phyloP scores from a whole-genome alignment of 2,888 invertebrate species.

The Venustoraphidia nigricollis region DNA sequence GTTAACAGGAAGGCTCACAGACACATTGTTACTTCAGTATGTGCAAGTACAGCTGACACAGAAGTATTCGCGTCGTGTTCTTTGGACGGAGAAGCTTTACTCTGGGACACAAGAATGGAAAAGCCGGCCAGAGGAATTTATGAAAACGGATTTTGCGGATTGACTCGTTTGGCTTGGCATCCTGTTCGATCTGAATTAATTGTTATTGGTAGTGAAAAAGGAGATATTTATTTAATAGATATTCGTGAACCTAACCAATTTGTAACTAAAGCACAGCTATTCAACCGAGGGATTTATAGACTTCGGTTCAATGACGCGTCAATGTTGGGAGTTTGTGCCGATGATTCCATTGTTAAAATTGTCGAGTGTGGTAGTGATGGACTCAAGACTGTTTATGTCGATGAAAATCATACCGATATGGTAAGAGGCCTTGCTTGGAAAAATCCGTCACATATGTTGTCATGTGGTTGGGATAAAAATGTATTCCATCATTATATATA shows the following conservation, averaged over 20 bases:
- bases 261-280: slow-evolving; percentile 19
- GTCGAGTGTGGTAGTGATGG: slow-evolving; percentile 24
- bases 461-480: slow-evolving; percentile 41
- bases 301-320: slow-evolving; percentile 24
- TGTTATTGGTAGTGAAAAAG: slow-evolving; percentile 33
- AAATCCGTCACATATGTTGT: slow-evolving; percentile 28
- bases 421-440: slow-evolving; percentile 40
- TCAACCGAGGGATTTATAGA: slow-evolving; percentile 25
- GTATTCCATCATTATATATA: slow-evolving; percentile 23
- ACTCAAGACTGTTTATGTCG: slow-evolving; percentile 25
- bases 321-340: slow-evolving; percentile 33
- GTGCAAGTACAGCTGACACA: background rate
- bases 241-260: slow-evolving; percentile 27
- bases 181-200: slow-evolving; percentile 26
- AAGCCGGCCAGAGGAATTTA: slow-evolving; percentile 27
- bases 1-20: background rate
- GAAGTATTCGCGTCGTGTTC: slow-evolving; percentile 10
- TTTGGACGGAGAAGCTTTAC: slow-evolving; percentile 18
- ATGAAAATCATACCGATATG: slow-evolving; percentile 32
- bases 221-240: slow-evolving; percentile 34
- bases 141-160: slow-evolving; percentile 24
- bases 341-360: slow-evolving; percentile 28
- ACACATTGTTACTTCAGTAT: background rate
- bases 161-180: slow-evolving; percentile 29
- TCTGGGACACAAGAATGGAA: slow-evolving; percentile 23